Evolutionary conservation across 2,888 invertebrate species (phyloP).

Genomic region (Cylindroiulus punctatus): DNA sequence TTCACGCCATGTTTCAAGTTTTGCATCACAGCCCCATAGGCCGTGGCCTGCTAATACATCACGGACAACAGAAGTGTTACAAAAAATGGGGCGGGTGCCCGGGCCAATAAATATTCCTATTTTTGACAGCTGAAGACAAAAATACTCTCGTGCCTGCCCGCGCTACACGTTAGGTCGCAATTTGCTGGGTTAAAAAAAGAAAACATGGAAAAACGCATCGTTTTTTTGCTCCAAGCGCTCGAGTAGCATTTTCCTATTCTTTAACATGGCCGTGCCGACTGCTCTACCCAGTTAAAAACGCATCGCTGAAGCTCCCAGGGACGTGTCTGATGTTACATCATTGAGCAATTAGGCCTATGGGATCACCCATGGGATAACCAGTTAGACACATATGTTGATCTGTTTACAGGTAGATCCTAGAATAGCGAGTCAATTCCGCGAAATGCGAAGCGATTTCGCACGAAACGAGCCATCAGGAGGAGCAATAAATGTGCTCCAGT

Average conservation of each 20-base stretch:
- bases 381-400: constrained; percentile 43
- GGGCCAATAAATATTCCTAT: constrained; percentile 25
- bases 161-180: not conserved
- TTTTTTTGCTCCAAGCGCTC: not conserved
- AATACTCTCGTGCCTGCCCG: not conserved
- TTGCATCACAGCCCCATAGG: not conserved
- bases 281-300: constrained; percentile 1
- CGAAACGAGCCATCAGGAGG: not conserved
- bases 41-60: not conserved
- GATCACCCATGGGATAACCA: constrained; percentile 33
- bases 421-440: not conserved
- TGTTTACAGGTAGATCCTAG: constrained; percentile 21
- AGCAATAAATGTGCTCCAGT: not conserved
- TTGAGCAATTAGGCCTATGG: constrained; percentile 33
- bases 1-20: not conserved
- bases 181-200: constrained; percentile 12
- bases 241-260: not conserved
- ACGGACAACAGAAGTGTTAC: not conserved
- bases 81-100: constrained; percentile 25
- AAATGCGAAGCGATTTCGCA: not conserved
- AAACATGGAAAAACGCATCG: constrained; percentile 30
- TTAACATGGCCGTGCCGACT: not conserved
- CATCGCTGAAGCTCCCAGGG: constrained; percentile 21
- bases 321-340: constrained; percentile 42
- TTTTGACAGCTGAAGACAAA: constrained; percentile 45